Evolutionary conservation across 2,113 vertebrate genomes (phyloP), one percentile per base, ranked within the genome.

Genomic region (Pachyramphus minor): DNA sequence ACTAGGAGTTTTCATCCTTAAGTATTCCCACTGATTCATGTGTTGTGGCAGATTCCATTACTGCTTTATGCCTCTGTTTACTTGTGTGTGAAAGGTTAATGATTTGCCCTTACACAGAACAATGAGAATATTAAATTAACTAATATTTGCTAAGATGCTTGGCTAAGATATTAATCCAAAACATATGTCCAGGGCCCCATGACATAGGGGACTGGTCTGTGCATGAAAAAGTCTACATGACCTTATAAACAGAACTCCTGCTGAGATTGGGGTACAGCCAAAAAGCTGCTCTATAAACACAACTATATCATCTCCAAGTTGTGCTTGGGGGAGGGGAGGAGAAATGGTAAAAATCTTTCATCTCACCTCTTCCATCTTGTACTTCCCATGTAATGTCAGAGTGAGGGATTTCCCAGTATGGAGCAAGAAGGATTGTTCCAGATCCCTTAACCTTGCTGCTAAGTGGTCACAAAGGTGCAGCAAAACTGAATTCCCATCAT

Each of bases 101-200:
- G 44, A 75, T 89, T 87, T 84, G 47, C 28, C 5, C 27, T 17
- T 71, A 80, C 8, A 6, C 1, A 0, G 3, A 8, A 53, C 28
- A 60, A 66, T 0, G 0, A 69, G 53, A 76, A 66, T 76, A 45
- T 82, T 33, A 35, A 63, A 89, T 89, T 58, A 71, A 64, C 31
- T 82, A 73, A 42, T 89, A 72, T 82, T 93, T 96, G 28, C 19
- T 73, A 41, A 69, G 31, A 78, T 91, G 6, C 20, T 89, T 72
- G 37, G 53, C 53, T 63, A 37, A 84, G 69, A 44, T 81, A 64
- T 23, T 64, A 58, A 56, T 39, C 23, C 37, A 62, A 49, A 84
- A 67, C 39, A 52, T 42, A 16, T 25, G 14, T 60, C 28, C 33
- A 87, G 24, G 50, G 27, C 24, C 62, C 23, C 11, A 8, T 2